Evolutionary conservation across 2,888 invertebrate genomes (phyloP).

Genomic region (Spicauda simplicius): DNA sequence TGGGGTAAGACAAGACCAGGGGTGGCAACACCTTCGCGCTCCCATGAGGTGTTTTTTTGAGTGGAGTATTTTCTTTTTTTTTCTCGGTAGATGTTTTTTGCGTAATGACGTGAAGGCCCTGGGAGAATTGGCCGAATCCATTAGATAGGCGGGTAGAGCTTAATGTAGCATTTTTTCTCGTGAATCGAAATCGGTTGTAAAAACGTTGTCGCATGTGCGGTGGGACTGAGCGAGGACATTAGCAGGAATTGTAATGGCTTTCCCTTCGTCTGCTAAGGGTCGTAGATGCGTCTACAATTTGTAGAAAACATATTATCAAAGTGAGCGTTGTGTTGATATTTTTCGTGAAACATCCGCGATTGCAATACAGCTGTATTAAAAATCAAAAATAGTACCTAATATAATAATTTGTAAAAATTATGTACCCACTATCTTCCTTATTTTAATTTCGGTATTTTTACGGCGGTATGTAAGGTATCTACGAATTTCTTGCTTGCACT

Average conservation of each 20-base stretch:
- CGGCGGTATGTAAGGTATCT: too few species aligned
- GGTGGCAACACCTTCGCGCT: slow-evolving; percentile 81
- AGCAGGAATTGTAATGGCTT: slow-evolving; percentile 66
- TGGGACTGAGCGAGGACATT: slow-evolving; percentile 64
- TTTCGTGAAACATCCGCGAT: too few species aligned
- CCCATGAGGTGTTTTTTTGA: slow-evolving; percentile 79
- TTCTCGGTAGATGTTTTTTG: slow-evolving; percentile 71
- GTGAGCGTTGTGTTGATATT: too few species aligned
- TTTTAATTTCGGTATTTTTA: too few species aligned
- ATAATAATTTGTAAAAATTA: too few species aligned
- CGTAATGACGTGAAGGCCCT: slow-evolving; percentile 81
- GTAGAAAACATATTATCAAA: neutral
- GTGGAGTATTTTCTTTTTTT: slow-evolving; percentile 59
- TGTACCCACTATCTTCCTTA: too few species aligned
- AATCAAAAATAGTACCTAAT: too few species aligned
- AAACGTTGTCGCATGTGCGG: slow-evolving; percentile 63
- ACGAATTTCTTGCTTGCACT: too few species aligned
- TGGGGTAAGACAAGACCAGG: slow-evolving; percentile 77
- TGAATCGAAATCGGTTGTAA: slow-evolving; percentile 65
- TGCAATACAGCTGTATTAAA: too few species aligned
- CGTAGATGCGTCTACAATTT: slow-evolving; percentile 44
- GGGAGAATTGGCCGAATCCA: slow-evolving; percentile 82
- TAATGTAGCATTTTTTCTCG: slow-evolving; percentile 75
- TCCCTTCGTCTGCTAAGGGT: slow-evolving; percentile 48
- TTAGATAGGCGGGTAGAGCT: slow-evolving; percentile 81